These are phyloP conservation scores for Acanthiza pusilla DNA, from an alignment of 2,797 vertebrate genomes.

Conservation along the genomic window DNA sequence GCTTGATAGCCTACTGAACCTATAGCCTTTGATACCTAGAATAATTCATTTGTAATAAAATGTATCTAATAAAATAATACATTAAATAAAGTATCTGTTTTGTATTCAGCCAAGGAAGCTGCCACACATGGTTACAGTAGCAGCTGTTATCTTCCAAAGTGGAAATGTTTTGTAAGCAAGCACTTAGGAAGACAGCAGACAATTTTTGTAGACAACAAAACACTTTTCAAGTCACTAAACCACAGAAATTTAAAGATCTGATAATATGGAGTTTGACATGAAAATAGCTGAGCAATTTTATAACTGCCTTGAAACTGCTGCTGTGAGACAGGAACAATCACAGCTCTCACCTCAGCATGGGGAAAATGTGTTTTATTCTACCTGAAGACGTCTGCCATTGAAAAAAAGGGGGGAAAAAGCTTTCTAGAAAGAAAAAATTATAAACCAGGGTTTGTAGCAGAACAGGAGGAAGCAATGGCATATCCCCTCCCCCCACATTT, in stretches of 20 bases:
- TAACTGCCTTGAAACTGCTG: background rate
- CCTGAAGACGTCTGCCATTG: background rate
- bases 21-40: background rate
- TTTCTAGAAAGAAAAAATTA: background rate
- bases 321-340: background rate
- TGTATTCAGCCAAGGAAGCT: background rate
- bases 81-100: background rate
- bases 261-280: background rate
- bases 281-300: slow-evolving; percentile 11
- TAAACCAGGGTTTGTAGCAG: background rate
- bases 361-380: background rate
- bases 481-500: background rate
- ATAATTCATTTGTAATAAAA: background rate
- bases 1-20: background rate
- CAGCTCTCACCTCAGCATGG: background rate
- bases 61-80: background rate
- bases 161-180: slow-evolving; percentile 34
- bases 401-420: accelerated
- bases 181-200: background rate
- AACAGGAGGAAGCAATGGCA: background rate
- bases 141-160: background rate
- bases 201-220: background rate
- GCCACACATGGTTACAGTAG: background rate
- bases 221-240: background rate
- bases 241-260: background rate